phyloP scores from a whole-genome alignment of 2,113 vertebrate genomes.

The Phainopepla nitens region DNA sequence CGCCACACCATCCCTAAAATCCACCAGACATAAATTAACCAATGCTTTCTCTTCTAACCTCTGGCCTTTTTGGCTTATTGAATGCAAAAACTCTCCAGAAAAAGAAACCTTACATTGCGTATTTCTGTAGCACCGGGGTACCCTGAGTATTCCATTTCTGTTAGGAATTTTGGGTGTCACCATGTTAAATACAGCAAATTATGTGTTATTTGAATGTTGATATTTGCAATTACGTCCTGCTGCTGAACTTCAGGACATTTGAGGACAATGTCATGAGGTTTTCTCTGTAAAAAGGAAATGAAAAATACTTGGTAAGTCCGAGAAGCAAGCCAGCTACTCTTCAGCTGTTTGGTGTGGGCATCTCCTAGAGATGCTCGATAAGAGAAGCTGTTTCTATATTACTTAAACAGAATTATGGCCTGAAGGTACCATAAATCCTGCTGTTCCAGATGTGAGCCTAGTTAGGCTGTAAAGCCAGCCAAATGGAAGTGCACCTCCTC shows the following conservation, averaged over 20 bases:
- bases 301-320: fast-evolving
- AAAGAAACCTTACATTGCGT: neutral
- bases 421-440: neutral
- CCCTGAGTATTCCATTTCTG: neutral
- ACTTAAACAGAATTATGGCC: neutral
- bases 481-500: neutral
- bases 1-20: neutral
- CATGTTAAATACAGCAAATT: neutral
- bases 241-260: neutral
- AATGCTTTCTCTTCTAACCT: neutral
- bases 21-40: neutral
- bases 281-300: neutral
- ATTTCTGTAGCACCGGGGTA: fast-evolving
- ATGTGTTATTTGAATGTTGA: neutral
- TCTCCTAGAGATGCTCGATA: neutral
- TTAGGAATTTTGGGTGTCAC: neutral
- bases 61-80: neutral
- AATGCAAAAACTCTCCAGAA: neutral
- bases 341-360: neutral
- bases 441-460: neutral
- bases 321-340: neutral
- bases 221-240: fast-evolving
- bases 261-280: neutral
- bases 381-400: neutral
- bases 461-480: neutral